phyloP scores from a whole-genome alignment of 1,140 invertebrate genomes.

The Drosophila repletoides region DNA sequence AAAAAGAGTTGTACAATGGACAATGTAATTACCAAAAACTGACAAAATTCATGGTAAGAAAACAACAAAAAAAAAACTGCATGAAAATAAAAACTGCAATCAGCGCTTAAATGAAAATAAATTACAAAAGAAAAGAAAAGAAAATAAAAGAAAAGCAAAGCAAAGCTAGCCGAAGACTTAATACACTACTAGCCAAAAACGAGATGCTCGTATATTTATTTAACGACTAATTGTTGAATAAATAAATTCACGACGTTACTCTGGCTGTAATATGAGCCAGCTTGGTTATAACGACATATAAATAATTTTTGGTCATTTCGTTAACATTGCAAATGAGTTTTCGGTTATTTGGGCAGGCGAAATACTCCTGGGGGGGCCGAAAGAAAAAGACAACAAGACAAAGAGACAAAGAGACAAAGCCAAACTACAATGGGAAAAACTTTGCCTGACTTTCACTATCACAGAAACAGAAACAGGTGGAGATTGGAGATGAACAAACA shows the following conservation, averaged over 20 bases:
- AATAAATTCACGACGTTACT: too few relatives aligned
- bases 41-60: neutral
- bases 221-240: too few relatives aligned
- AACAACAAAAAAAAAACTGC: conserved; percentile 1
- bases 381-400: conserved; percentile 2
- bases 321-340: conserved; percentile 71
- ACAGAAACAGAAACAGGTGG: neutral
- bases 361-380: conserved; percentile 43
- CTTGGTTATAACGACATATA: conserved; percentile 19
- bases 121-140: neutral
- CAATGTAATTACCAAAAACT: conserved; percentile 40
- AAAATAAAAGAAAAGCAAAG: neutral
- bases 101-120: conserved; percentile 3
- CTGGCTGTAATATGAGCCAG: too few relatives aligned
- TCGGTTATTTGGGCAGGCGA: conserved; percentile 14
- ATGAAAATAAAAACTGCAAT: conserved; percentile 9
- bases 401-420: conserved; percentile 8
- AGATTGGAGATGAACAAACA: conserved; percentile 38
- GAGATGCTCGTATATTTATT: too few relatives aligned
- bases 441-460: too few relatives aligned
- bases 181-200: too few relatives aligned
- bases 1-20: conserved; percentile 36
- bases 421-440: too few relatives aligned
- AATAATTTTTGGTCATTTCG: conserved; percentile 52
- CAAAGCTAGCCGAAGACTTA: neutral